Evolutionary conservation across 2,113 vertebrate genomes (phyloP), one percentile per base, ranked within the genome.

Genomic region (Limanda limanda): DNA sequence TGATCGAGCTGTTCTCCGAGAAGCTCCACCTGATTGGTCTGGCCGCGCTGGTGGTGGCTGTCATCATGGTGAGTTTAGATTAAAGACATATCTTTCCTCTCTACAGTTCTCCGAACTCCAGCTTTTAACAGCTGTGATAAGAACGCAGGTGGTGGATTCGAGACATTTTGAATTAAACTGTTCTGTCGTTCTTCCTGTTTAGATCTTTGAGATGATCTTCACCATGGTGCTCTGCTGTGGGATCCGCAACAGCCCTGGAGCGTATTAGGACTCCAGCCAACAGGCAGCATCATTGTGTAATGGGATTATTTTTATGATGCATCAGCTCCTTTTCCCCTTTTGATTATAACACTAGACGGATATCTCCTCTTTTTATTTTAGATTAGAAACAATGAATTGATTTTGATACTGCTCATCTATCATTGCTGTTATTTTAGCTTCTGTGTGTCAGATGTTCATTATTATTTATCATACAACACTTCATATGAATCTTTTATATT

Each of bases 11-110:
- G 76, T 99, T 99, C 86, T 96, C 96, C 0, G 95, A 96, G 82
- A 99, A 98, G 93, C 94, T 98, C 64, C 96, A 98, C 86, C 85
- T 98, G 89, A 97, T 99, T 0, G 97, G 97, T 54, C 95, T 98
- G 0, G 96, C 95, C 1, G 97, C 97, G 2, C 87, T 98, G 0
- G 96, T 96, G 81, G 96, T 99, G 0, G 97, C 97, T 0, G 95
- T 97, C 79, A 99, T 99, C 89, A 98, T 99, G 97, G 97, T 98
- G 90, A 94, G 96, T 70, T 27, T 54, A 27, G 3, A 57, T 1
- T 40, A 20, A 67, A 62, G 11, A 31, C 17, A 15, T 1, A 48
- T 62, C 0, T 62, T 48, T 69, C n/a, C n/a, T 68, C 35, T 5
- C 15, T 18, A 8, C 63, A 20, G 2, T 6, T 58, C 35, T 71